Base-by-base conservation (phyloP, 2,113 vertebrate genomes). In the Otis tarda region DNA sequence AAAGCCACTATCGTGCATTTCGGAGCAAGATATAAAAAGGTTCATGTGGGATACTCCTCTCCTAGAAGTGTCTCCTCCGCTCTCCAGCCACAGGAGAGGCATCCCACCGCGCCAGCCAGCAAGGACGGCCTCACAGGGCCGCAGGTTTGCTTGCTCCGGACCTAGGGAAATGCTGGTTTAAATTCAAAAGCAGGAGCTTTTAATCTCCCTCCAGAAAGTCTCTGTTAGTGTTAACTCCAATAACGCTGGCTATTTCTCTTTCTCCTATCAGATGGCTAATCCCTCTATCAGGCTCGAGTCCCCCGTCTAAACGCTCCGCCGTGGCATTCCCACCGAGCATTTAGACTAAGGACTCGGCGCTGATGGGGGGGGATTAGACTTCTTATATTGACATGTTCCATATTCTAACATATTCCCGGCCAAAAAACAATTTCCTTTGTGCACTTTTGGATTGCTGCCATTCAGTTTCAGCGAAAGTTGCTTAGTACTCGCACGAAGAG, bases 51-150 rank as follows among this genome's bases (percentile, higher is more conserved):
- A 57, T 30, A 15, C 9, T 47, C 19, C 30, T 70, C 19, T 13
- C n/a, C 25, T 12, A 11, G 33, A 52, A 63, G 59, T 76, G 27
- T 19, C 8, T 63, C 28, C 50, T 57, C 28, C 19, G 4, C 0
- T 2, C 19, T 37, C 56, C 77, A 63, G 43, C 24, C 17, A 21
- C 14, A 33, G 31, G 3, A 30, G 17, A 3, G 41, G 41, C 47
- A 35, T 17, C 68, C 68, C 8, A 1, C 43, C 5, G 12, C 3
- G 1, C 6, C 33, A 53, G 63, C n/a, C 3, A 1, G 39, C 3
- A 5, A 47, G 60, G 68, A 12, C 3, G 0, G 16, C 33, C 8
- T 55, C 22, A 5, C 47, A 12, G 28, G 55, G 24, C 50, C 31
- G 28, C 22, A 0, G 6, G 2, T 17, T 37, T 78, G 35, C 57